phyloP scores from a whole-genome alignment of 2,888 invertebrate species.

The Oxyteleia sp. region DNA sequence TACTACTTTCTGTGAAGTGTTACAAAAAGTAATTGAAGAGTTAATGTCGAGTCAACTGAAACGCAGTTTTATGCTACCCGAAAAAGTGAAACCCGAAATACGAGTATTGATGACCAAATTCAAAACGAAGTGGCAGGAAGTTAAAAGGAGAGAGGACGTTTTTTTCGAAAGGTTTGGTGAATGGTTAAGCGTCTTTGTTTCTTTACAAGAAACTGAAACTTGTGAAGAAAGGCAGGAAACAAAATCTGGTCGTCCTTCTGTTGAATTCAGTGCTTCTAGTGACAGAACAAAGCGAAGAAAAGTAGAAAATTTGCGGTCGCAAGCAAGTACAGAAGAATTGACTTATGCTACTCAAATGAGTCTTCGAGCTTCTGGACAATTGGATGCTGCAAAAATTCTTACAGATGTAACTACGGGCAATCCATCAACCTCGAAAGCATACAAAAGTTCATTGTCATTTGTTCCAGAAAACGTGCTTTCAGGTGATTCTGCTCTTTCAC shows the following conservation, averaged over 20 bases:
- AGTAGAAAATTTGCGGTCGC: conserved; percentile 11
- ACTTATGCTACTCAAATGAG: no score
- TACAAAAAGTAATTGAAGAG: conserved; percentile 11
- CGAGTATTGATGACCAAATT: conserved; percentile 5
- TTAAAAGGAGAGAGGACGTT: conserved; percentile 4
- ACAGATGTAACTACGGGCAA: no score
- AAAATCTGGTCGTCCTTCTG: conserved; percentile 1
- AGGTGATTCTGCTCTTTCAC: no score
- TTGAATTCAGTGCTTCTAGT: conserved; percentile 1
- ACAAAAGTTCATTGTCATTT: no score
- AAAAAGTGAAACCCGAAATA: conserved; percentile 1
- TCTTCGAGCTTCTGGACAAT: no score
- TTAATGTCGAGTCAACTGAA: conserved; percentile 1
- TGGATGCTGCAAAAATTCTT: no score
- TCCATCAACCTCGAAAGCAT: no score
- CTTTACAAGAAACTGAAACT: conserved; percentile 6
- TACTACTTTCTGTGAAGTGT: no score
- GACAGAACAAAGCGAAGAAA: conserved; percentile 15
- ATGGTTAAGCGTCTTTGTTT: conserved; percentile 3
- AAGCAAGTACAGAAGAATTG: not conserved
- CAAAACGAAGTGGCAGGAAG: conserved; percentile 2
- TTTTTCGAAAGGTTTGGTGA: conserved; percentile 8
- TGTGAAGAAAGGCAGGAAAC: not conserved
- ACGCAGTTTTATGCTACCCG: not conserved
- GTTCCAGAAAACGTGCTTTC: no score